These are phyloP conservation scores for Addax nasomaculatus DNA, from an alignment of 2,113 vertebrate species.

Conservation along the genomic window DNA sequence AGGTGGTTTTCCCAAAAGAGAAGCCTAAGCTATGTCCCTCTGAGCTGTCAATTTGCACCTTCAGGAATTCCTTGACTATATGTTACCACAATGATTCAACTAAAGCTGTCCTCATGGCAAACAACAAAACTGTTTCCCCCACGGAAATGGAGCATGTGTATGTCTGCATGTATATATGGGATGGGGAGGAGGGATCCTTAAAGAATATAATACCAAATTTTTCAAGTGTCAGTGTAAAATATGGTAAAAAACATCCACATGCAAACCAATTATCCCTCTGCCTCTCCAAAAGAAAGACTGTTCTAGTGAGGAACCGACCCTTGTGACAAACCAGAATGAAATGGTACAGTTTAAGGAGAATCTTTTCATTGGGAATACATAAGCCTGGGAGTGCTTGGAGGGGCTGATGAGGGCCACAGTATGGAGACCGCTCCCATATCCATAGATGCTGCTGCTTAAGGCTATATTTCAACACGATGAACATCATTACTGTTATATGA, in stretches of 20 bases:
- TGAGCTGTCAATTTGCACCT: background rate
- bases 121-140: background rate
- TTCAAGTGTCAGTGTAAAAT: slow-evolving; percentile 15
- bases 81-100: background rate
- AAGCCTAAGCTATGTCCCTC: background rate
- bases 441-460: background rate
- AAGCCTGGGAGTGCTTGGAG: background rate
- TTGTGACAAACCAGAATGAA: background rate
- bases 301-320: background rate
- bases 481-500: background rate
- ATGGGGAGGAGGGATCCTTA: background rate
- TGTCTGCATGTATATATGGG: background rate
- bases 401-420: background rate
- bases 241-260: background rate
- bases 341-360: background rate
- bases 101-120: background rate
- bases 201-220: background rate
- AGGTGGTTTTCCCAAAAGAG: background rate
- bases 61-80: background rate
- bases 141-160: background rate
- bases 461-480: slow-evolving; percentile 2
- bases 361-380: background rate
- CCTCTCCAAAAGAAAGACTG: background rate
- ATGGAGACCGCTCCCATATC: background rate
- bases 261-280: background rate